Base-by-base conservation (phyloP, 2,113 vertebrate genomes). In the Perca schrenkii region DNA sequence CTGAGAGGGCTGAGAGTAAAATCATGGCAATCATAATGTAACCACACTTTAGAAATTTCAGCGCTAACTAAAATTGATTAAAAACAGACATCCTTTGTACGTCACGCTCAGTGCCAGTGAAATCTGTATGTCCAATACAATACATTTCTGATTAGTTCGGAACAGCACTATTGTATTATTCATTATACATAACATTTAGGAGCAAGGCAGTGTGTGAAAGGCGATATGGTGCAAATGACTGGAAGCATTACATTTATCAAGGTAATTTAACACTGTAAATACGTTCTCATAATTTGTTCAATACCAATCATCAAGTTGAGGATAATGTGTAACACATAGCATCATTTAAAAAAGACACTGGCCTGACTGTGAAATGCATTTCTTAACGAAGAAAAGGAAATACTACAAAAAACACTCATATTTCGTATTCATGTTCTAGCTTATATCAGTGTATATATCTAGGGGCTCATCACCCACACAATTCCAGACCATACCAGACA, bases 361-460 rank as follows among this genome's bases (percentile, higher is more conserved):
- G 88, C 84, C 85, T 79, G 52, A 74, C 16, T 36, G 7, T 71
- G 15, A 89, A 85, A 86, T 74, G 19, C 1, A 0, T 58, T 34
- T 62, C 4, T 6, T 25, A 47, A 77, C 6, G 77, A 79, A 19
- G 28, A 58, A 75, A 58, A 43, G 17, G 4, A 61, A 1, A 34
- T 67, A 78, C 74, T 52, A 34, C 65, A 73, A 43, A 57, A 67
- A 76, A 66, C 16, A 50, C 67, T 43, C 8, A 43, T 43, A 82
- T 73, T 90, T 80, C 68, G 14, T 63, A 76, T 67, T 88, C 13
- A 82, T 77, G 53, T 79, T 87, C 57, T 92, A 94, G 93, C 92
- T 94, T 94, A 94, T 94, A 88, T 85, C 77, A 87, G 84, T 92
- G 90, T 90, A 84, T 87, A 81, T 83, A 54, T 77, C 67, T 21